Conservation (phyloP, 2,113 vertebrate species). For the Tupaia chinensis region DNA sequence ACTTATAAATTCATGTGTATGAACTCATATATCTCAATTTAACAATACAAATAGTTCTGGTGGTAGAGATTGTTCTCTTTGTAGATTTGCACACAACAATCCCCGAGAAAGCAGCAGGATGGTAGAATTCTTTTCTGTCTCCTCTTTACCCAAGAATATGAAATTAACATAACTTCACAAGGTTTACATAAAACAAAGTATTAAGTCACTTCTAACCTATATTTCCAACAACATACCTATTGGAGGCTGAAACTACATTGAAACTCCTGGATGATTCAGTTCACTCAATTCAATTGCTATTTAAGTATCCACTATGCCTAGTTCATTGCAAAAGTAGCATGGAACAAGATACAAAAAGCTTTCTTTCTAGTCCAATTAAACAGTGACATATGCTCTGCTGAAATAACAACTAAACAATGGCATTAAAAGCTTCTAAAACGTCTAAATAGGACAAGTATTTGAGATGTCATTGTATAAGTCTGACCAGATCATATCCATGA, state of each 20-base stretch:
- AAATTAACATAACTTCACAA: constrained; percentile 14
- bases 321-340: constrained; percentile 32
- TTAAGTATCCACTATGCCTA: background rate
- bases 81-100: background rate
- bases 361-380: constrained; percentile 61
- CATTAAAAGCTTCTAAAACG: background rate
- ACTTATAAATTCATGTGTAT: background rate
- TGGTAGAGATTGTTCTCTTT: constrained; percentile 5
- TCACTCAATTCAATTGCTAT: constrained; percentile 38
- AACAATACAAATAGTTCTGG: background rate
- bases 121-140: background rate
- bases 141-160: background rate
- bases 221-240: constrained; percentile 16
- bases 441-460: background rate
- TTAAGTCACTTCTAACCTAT: constrained; percentile 28
- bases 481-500: background rate
- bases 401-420: background rate
- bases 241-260: constrained; percentile 47
- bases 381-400: background rate
- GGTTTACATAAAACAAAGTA: background rate
- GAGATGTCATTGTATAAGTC: background rate
- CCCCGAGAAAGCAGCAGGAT: background rate
- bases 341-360: constrained; percentile 31
- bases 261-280: constrained; percentile 25
- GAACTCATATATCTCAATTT: background rate